Conservation (phyloP, 1,140 invertebrate species). For the Triops cancriformis region DNA sequence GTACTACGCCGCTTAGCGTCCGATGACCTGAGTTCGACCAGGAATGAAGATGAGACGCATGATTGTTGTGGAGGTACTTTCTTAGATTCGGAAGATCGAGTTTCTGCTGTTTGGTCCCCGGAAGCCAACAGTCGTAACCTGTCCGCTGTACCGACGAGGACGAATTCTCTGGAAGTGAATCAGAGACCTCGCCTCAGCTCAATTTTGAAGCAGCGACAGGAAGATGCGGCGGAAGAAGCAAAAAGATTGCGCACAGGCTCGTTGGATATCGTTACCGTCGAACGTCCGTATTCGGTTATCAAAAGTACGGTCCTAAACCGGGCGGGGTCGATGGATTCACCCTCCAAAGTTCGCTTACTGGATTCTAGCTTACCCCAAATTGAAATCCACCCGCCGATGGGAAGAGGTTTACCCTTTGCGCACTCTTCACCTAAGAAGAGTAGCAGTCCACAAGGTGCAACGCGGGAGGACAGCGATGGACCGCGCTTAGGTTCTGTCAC, state of each 20-base stretch:
- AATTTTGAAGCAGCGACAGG: background rate
- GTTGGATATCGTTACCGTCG: slow-evolving; percentile 29
- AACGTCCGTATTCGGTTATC: background rate
- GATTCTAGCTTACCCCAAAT: slow-evolving; percentile 17
- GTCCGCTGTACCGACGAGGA: slow-evolving; percentile 18
- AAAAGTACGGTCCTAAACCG: slow-evolving; percentile 27
- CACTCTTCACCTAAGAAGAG: background rate
- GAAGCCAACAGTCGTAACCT: slow-evolving; percentile 11
- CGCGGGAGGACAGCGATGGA: slow-evolving; percentile 15
- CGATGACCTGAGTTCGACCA: background rate
- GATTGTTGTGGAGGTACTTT: background rate
- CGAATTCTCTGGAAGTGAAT: slow-evolving; percentile 22
- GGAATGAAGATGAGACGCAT: background rate
- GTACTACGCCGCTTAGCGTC: background rate
- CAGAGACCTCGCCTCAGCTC: slow-evolving; percentile 9
- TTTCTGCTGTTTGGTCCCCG: slow-evolving; percentile 7
- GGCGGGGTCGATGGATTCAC: slow-evolving; percentile 31
- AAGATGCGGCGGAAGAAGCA: slow-evolving; percentile 7
- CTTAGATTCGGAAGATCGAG: background rate
- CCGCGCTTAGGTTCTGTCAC: slow-evolving; percentile 35
- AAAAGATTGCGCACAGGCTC: slow-evolving; percentile 30
- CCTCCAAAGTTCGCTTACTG: slow-evolving; percentile 25
- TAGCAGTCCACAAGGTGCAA: background rate
- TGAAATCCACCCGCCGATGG: slow-evolving; percentile 23
- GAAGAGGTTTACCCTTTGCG: slow-evolving; percentile 28